Conservation (phyloP, 2,113 vertebrate genomes). For the Cavia porcellus region DNA sequence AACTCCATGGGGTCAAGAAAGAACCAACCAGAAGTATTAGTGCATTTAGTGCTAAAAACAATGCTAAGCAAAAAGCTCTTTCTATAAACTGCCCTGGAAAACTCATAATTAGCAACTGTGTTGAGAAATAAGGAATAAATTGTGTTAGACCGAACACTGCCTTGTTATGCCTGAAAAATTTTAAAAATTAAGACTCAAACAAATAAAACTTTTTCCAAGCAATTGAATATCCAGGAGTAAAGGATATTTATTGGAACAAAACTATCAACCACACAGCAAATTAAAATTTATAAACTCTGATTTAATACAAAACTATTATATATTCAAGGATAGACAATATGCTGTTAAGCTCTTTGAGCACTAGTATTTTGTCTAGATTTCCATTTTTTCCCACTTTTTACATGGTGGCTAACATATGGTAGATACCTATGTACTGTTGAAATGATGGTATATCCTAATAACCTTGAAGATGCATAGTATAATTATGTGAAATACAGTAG, state of each 20-base stretch:
- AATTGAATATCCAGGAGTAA: not conserved
- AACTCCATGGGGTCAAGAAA: not conserved
- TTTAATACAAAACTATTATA: not conserved
- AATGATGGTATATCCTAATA: not conserved
- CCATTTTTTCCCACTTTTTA: not conserved
- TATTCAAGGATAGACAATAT: not conserved
- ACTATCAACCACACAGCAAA: not conserved
- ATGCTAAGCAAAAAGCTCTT: not conserved
- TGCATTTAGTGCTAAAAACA: not conserved
- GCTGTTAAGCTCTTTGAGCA: too few species aligned
- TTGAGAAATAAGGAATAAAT: not conserved
- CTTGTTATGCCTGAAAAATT: too few species aligned
- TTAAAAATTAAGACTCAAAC: not conserved
- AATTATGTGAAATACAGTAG: not conserved
- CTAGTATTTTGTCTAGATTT: not conserved
- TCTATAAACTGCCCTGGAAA: not conserved
- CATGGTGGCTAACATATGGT: fast-evolving
- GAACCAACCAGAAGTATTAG: not conserved
- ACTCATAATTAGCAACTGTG: not conserved
- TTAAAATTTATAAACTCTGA: not conserved
- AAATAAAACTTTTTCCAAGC: not conserved
- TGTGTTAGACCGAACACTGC: not conserved
- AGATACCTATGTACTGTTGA: fast-evolving
- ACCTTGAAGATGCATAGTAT: too few species aligned
- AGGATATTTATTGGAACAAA: not conserved